phyloP scores from a whole-genome alignment of 2,888 invertebrate species.

The Podabrus alpinus region DNA sequence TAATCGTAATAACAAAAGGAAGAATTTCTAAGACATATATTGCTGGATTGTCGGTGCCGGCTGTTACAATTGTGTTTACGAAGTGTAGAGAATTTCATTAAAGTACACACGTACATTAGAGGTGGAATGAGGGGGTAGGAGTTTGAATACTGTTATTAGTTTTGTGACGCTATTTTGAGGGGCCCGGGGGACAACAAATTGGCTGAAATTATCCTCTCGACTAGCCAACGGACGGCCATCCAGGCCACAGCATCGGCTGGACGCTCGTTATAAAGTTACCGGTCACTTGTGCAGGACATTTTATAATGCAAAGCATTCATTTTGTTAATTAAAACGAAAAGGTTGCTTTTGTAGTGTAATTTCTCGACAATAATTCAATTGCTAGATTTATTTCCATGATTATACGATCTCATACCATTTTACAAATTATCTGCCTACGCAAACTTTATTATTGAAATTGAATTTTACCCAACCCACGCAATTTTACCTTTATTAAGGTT shows the following conservation, averaged over 20 bases:
- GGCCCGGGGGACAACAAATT: constrained; percentile 44
- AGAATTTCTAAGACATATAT: constrained; percentile 21
- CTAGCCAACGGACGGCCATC: constrained; percentile 25
- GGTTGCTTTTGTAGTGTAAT: constrained; percentile 8
- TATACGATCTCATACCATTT: background rate
- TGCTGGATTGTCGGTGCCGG: constrained; percentile 25
- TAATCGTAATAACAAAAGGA: background rate
- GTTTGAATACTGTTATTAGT: constrained; percentile 46
- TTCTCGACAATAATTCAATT: background rate
- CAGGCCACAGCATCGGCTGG: constrained; percentile 15
- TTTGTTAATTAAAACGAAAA: constrained; percentile 18
- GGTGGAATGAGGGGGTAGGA: constrained; percentile 22
- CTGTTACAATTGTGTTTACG: constrained; percentile 46
- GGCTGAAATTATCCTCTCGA: constrained; percentile 45
- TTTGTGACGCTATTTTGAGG: constrained; percentile 46
- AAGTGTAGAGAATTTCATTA: constrained; percentile 47
- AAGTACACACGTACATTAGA: constrained; percentile 45
- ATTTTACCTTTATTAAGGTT: background rate
- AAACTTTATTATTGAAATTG: background rate
- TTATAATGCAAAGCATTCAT: constrained; percentile 12
- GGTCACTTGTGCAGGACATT: constrained; percentile 19
- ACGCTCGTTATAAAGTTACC: constrained; percentile 21
- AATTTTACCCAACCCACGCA: background rate
- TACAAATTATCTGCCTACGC: background rate
- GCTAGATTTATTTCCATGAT: background rate